Percentiles rank a stretch among this genome's conserved stretches.
Evolutionary conservation across 1,140 invertebrate genomes (phyloP).

Genomic region (Pteromalus puparum): DNA sequence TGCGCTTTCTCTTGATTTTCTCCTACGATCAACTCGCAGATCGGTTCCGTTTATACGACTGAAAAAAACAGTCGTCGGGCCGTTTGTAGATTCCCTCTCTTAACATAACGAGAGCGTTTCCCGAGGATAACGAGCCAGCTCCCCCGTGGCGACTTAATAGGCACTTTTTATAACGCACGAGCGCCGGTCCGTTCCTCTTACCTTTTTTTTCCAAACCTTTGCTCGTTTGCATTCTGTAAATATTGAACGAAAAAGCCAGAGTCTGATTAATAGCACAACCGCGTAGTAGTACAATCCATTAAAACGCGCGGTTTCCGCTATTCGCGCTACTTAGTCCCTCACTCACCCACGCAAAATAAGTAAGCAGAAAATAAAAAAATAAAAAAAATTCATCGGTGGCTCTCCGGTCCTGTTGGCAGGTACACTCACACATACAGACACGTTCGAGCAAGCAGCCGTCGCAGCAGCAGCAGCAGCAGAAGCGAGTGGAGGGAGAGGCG

Average conservation of each 20-base stretch:
- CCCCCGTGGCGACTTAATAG: constrained; percentile 50
- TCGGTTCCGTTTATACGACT: too few relatives aligned
- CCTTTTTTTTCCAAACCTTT: not conserved
- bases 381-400: constrained; percentile 56
- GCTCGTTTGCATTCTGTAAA: constrained; percentile 44
- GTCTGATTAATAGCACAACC: constrained; percentile 49
- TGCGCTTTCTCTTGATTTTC: too few relatives aligned
- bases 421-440: not conserved
- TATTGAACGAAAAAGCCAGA: constrained; percentile 17
- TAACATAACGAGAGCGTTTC: constrained; percentile 49
- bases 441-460: not conserved
- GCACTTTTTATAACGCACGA: constrained; percentile 45
- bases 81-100: constrained; percentile 13
- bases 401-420: constrained; percentile 26
- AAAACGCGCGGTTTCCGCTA: not conserved
- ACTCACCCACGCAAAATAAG: constrained; percentile 18
- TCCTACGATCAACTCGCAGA: too few relatives aligned
- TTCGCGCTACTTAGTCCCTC: constrained; percentile 3
- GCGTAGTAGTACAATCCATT: not conserved
- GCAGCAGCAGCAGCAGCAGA: constrained; percentile 5
- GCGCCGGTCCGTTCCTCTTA: not conserved
- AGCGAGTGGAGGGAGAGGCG: constrained; percentile 45
- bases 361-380: constrained; percentile 60
- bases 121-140: constrained; percentile 48
- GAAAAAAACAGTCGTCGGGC: not conserved